These are phyloP conservation scores for Pseudois nayaur DNA, from an alignment of 2,113 vertebrate species.

Conservation along the genomic window DNA sequence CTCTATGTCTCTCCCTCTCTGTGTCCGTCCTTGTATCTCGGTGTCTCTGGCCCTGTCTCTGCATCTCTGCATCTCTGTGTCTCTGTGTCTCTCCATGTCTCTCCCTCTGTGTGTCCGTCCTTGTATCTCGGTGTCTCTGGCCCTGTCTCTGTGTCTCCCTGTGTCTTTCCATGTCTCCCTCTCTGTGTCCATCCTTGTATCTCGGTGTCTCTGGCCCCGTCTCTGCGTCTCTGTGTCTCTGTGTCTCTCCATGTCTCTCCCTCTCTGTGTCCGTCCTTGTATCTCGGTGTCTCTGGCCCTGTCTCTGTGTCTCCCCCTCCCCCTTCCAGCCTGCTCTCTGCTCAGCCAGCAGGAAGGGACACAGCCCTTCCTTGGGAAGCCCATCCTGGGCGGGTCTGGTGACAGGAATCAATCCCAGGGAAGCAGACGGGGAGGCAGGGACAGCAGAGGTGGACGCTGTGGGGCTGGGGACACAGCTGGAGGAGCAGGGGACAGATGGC, in stretches of 20 bases:
- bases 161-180: neutral
- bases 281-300: neutral
- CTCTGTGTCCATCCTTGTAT: neutral
- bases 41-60: too few relatives aligned
- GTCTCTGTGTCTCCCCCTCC: neutral
- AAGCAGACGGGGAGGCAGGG: neutral
- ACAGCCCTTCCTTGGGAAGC: neutral
- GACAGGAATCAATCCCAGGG: neutral
- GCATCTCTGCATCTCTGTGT: rapidly evolving
- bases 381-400: neutral
- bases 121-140: too few relatives aligned
- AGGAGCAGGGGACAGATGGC: neutral
- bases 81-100: too few relatives aligned
- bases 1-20: too few relatives aligned
- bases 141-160: too few relatives aligned
- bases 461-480: too few relatives aligned
- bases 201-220: rapidly evolving
- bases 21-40: too few relatives aligned
- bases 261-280: neutral
- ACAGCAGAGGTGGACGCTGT: neutral
- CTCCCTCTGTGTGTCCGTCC: too few relatives aligned
- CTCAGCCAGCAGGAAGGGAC: neutral
- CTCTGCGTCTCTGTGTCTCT: neutral
- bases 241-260: neutral
- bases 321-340: neutral